Evolutionary conservation across 2,797 vertebrate genomes (phyloP).

Genomic region (Chromis chromis): DNA sequence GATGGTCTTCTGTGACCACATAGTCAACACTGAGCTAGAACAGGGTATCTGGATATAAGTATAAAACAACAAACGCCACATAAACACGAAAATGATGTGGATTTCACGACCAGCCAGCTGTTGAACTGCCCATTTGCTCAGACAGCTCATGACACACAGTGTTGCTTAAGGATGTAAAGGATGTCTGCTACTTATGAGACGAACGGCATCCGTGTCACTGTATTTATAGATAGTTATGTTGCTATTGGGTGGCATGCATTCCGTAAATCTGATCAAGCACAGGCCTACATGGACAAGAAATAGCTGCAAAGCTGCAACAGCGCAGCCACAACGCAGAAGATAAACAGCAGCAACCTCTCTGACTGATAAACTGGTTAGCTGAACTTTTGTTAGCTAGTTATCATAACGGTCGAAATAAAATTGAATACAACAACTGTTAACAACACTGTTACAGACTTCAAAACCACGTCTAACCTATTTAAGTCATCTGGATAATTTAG

Average conservation of each 20-base stretch:
- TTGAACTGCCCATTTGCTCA: constrained; percentile 5
- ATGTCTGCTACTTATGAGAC: constrained; percentile 22
- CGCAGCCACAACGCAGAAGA: neutral
- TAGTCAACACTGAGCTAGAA: neutral
- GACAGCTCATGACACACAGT: constrained; percentile 27
- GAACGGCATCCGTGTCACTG: constrained; percentile 53
- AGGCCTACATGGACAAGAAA: constrained; percentile 19
- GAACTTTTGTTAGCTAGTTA: constrained; percentile 65
- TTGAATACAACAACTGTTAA: neutral
- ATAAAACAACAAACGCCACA: constrained; percentile 11
- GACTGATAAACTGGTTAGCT: constrained; percentile 39
- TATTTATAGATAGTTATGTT: constrained; percentile 67
- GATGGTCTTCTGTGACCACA: neutral
- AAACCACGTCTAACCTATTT: neutral
- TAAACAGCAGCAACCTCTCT: neutral
- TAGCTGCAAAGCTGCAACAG: constrained; percentile 1
- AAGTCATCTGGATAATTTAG: neutral
- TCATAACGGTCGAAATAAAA: constrained; percentile 44
- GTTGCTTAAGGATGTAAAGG: constrained; percentile 28
- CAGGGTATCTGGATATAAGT: neutral
- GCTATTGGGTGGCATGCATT: constrained; percentile 51
- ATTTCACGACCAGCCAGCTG: constrained; percentile 25
- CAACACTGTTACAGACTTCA: constrained; percentile 1
- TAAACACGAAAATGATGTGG: neutral
- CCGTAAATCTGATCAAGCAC: constrained; percentile 48